phyloP scores from a whole-genome alignment of 2,113 vertebrate species.

The Cyanoramphus novaezelandiae region DNA sequence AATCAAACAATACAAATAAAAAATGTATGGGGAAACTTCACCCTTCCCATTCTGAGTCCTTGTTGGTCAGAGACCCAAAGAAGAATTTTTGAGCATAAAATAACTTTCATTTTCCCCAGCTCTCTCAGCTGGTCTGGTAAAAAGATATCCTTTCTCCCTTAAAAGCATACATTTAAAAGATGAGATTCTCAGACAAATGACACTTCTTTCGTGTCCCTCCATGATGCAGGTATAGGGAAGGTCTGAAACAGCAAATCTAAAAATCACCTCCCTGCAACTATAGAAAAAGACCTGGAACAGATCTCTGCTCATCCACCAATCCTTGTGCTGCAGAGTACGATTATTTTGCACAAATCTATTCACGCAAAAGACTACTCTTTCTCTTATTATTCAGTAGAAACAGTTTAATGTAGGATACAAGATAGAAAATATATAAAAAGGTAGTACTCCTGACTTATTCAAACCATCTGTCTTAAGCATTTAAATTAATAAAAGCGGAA shows the following conservation, averaged over 20 bases:
- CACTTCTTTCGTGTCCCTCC: neutral
- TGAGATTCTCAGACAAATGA: neutral
- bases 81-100: neutral
- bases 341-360: neutral
- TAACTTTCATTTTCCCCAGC: neutral
- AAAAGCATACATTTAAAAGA: neutral
- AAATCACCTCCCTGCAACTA: neutral
- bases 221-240: neutral
- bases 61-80: neutral
- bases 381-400: slow-evolving; percentile 16
- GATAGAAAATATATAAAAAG: neutral
- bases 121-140: neutral
- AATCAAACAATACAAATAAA: neutral
- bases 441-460: slow-evolving; percentile 33
- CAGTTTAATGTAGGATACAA: neutral
- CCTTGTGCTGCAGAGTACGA: neutral
- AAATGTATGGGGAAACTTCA: neutral
- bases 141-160: neutral
- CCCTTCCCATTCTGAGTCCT: neutral
- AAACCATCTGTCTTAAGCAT: slow-evolving; percentile 37
- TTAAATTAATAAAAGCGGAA: slow-evolving; percentile 13
- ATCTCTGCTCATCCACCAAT: neutral
- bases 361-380: neutral
- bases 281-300: neutral
- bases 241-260: neutral